Evolutionary conservation across 1,140 invertebrate species (phyloP).

Genomic region (Drosophila melanogaster): DNA sequence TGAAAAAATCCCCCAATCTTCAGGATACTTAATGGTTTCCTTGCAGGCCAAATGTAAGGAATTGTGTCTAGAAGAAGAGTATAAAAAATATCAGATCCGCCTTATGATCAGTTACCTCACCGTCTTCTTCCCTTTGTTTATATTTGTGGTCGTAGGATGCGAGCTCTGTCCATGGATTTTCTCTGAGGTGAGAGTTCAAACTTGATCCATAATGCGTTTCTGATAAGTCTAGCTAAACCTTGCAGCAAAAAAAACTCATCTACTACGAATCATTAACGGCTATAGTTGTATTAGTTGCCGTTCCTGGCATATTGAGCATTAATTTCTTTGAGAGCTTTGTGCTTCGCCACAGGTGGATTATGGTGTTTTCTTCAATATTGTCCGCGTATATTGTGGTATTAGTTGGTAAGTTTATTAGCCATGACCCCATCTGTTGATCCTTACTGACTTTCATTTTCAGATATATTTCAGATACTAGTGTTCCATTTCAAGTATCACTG

Average conservation of each 20-base stretch:
- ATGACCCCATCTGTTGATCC: too few relatives aligned
- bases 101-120: conserved; percentile 34
- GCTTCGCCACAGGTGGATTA: conserved; percentile 82
- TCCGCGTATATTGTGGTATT: conserved; percentile 61
- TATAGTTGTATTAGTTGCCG: conserved; percentile 56
- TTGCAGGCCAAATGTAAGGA: conserved; percentile 42
- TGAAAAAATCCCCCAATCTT: background rate
- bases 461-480: conserved; percentile 86
- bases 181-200: background rate
- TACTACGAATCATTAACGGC: conserved; percentile 26
- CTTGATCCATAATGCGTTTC: too few relatives aligned
- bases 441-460: conserved; percentile 53
- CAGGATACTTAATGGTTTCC: background rate
- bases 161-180: background rate
- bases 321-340: conserved; percentile 85
- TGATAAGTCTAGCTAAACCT: background rate
- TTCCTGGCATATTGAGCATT: conserved; percentile 79
- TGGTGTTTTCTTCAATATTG: conserved; percentile 84
- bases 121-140: conserved; percentile 33
- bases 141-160: background rate
- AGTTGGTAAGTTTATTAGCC: conserved; percentile 38
- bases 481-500: conserved; percentile 54
- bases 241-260: conserved; percentile 11
- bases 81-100: conserved; percentile 35
- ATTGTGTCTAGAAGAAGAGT: conserved; percentile 41